Percentiles rank a stretch among this genome's conserved stretches.
These are phyloP conservation scores for Hydropotes inermis DNA, from an alignment of 2,113 vertebrate genomes.

Conservation along the genomic window DNA sequence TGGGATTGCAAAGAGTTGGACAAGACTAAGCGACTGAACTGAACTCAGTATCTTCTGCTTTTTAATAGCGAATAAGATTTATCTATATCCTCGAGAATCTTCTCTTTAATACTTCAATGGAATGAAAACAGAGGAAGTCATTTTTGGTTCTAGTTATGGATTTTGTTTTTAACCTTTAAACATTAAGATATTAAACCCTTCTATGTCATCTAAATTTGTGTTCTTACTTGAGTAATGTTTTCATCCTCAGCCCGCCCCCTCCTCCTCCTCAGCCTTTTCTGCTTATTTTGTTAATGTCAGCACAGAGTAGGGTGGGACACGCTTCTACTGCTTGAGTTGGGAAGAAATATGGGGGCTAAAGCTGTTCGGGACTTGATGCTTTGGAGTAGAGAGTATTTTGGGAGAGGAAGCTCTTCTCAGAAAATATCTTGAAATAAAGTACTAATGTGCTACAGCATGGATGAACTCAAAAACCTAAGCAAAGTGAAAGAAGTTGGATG, in stretches of 20 bases:
- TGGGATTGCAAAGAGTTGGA: not conserved
- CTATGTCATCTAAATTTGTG: not conserved
- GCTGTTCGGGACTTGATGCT: conserved; percentile 11
- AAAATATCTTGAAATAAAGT: not conserved
- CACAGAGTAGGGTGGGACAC: not conserved
- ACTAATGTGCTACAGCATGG: not conserved
- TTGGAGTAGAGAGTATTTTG: conserved; percentile 8
- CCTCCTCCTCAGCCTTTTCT: not conserved
- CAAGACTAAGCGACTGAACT: not conserved
- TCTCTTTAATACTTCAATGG: conserved; percentile 5
- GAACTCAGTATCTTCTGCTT: not conserved
- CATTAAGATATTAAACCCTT: not conserved
- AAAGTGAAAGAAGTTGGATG: not conserved
- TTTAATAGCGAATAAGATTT: not conserved
- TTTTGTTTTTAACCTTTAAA: conserved; percentile 34
- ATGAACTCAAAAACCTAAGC: conserved; percentile 9
- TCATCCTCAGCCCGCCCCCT: not conserved
- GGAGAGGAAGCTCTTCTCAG: not conserved
- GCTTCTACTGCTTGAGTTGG: conserved; percentile 1
- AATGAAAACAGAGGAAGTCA: not conserved
- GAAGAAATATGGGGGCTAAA: not conserved
- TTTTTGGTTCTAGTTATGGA: not conserved
- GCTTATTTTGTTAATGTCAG: not conserved
- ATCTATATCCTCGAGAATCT: not conserved
- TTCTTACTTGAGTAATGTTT: not conserved